Percentiles rank a stretch among this genome's conserved stretches.
Evolutionary conservation across 30 jellyfish, hydroid and myxozoan species (phyloP).

Genomic region (Turritopsis dohrnii): DNA sequence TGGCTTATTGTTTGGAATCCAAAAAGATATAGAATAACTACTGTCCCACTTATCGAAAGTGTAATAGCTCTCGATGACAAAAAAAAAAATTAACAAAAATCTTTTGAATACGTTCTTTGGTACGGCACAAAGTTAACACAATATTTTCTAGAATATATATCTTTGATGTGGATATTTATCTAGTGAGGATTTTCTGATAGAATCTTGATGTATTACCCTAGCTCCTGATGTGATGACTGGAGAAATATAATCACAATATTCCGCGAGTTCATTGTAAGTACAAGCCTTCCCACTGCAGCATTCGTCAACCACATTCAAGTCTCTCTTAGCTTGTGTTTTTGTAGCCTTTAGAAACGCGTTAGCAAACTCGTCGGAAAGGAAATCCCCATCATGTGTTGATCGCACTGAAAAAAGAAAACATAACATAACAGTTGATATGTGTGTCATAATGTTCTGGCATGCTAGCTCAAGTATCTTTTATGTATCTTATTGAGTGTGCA

Average conservation of each 20-base stretch:
- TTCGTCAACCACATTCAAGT: constrained; percentile 11
- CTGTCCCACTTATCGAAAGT: too few relatives aligned
- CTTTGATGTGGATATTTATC: not conserved
- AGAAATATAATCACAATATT: constrained; percentile 39
- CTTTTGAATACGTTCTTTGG: too few relatives aligned
- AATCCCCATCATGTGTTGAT: not conserved
- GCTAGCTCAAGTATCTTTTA: too few relatives aligned
- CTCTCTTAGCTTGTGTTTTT: not conserved
- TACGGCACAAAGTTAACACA: not conserved
- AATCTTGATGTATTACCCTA: not conserved
- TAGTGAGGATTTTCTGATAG: not conserved
- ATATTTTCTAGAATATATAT: not conserved
- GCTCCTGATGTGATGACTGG: not conserved
- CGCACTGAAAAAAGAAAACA: too few relatives aligned
- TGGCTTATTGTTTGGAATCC: too few relatives aligned
- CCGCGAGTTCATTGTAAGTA: constrained; percentile 37
- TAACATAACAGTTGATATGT: too few relatives aligned
- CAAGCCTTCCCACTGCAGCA: constrained; percentile 44
- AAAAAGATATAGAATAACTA: too few relatives aligned
- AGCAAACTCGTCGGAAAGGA: not conserved
- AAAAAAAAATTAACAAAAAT: too few relatives aligned
- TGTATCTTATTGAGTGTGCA: too few relatives aligned
- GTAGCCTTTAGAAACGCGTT: not conserved
- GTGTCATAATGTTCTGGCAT: too few relatives aligned
- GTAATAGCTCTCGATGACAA: too few relatives aligned